Evolutionary conservation across 1,140 invertebrate species (phyloP).

Genomic region (Mactra quadrangularis): DNA sequence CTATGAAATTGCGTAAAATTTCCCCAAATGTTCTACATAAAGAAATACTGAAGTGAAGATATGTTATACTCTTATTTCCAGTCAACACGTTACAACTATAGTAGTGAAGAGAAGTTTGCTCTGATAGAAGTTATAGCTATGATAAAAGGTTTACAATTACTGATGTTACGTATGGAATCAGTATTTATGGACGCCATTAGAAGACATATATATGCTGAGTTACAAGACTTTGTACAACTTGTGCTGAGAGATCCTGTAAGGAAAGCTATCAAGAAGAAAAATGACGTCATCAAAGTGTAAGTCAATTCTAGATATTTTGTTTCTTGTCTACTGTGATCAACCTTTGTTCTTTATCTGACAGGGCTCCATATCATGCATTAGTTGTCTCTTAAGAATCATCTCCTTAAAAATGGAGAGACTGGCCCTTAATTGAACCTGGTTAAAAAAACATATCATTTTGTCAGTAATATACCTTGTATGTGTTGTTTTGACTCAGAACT

Average conservation of each 20-base stretch:
- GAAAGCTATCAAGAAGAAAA: conserved; percentile 99
- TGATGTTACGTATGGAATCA: conserved; percentile 98
- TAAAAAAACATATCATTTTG: too few species aligned
- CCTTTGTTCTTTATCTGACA: too few species aligned
- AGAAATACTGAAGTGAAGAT: too few species aligned
- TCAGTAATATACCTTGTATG: too few species aligned
- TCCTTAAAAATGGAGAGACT: too few species aligned
- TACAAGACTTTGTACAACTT: conserved; percentile 98
- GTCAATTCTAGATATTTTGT: conserved; percentile 7
- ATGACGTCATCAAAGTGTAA: conserved; percentile 95
- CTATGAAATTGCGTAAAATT: too few species aligned
- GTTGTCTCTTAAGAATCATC: too few species aligned
- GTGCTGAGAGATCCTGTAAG: conserved; percentile 94
- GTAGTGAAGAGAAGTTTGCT: conserved; percentile 98
- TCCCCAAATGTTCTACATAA: too few species aligned
- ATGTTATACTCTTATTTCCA: conserved; percentile 80
- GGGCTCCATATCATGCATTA: too few species aligned
- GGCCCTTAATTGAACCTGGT: too few species aligned
- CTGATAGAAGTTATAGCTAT: conserved; percentile 99
- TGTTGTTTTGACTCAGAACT: too few species aligned
- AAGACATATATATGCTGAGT: conserved; percentile 96
- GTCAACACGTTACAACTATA: conserved; percentile 99
- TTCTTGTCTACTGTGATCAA: too few species aligned
- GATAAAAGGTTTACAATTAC: conserved; percentile 98
- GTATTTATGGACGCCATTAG: conserved; percentile 98